Evolutionary conservation across 23 tunicate genomes (phyloP).

Genomic region (Styela plicata): DNA sequence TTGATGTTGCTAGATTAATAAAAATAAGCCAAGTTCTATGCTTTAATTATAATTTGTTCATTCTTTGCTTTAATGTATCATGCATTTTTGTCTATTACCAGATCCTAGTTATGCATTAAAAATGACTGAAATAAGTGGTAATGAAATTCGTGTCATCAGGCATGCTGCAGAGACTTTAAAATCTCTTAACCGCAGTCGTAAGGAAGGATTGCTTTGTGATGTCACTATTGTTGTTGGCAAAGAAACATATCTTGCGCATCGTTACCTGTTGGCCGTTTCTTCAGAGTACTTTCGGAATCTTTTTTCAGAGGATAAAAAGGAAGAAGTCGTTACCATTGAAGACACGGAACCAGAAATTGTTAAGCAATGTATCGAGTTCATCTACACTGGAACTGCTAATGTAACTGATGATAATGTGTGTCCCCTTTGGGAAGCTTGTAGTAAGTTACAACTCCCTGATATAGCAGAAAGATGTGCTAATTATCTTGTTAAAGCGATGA

Average conservation of each 20-base stretch:
- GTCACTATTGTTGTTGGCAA: slow-evolving; percentile 21
- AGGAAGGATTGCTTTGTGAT: slow-evolving; percentile 32
- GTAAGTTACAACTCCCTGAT: slow-evolving; percentile 21
- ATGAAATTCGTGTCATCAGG: slow-evolving; percentile 11
- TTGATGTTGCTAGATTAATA: background rate
- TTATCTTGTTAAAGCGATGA: slow-evolving; percentile 17
- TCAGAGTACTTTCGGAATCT: slow-evolving; percentile 23
- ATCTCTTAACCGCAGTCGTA: slow-evolving; percentile 18
- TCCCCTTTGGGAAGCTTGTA: slow-evolving; percentile 9
- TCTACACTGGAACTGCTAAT: slow-evolving; percentile 14
- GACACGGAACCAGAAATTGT: slow-evolving; percentile 14
- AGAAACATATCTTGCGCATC: slow-evolving; percentile 21
- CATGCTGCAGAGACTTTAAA: slow-evolving; percentile 14
- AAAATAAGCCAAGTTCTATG: background rate
- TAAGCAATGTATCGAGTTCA: slow-evolving; percentile 26
- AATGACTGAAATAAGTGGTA: slow-evolving; percentile 16
- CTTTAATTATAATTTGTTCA: background rate
- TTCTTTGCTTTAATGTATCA: background rate
- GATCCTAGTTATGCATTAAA: background rate
- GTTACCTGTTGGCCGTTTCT: slow-evolving; percentile 26
- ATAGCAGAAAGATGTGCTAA: slow-evolving; percentile 20
- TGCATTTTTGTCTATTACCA: background rate
- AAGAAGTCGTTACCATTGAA: slow-evolving; percentile 15
- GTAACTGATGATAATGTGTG: slow-evolving; percentile 9
- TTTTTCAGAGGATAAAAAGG: slow-evolving; percentile 23